Evolutionary conservation across 2,797 vertebrate genomes (phyloP), one percentile per base, ranked within the genome.

Genomic region (Clarias laeviceps): DNA sequence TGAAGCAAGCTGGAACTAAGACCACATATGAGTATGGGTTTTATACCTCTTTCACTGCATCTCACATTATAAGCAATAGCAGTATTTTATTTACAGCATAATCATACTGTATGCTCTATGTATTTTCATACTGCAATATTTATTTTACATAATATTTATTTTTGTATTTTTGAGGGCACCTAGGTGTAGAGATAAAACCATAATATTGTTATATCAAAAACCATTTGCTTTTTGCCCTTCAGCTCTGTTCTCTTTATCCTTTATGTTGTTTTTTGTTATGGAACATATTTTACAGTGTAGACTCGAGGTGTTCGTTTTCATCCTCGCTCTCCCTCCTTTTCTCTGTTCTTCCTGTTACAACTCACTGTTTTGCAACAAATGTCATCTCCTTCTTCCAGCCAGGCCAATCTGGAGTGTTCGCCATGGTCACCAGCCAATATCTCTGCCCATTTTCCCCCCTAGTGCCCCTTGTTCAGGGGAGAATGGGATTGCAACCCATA

Each of bases 361-460:
- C 94, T 95, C 96, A 91, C 94, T 95, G 91, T 94, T 96, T 95
- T 93, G 88, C 91, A 92, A 92, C 94, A 94, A 94, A 91, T 94
- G 91, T 89, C 91, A 94, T 92, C 90, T 89, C 87, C 82, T 91
- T 95, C 94, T 90, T 93, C 90, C 91, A 88, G 93, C 91, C 92
- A 91, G 93, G 93, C 89, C 91, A 94, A 91, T 94, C 94, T 94
- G 87, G 77, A 91, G 91, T 85, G 90, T 96, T 95, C 94, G 91
- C 92, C 91, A 92, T 92, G 91, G 92, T 90, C 89, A 89, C 91
- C 90, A 91, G 88, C 32, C 50, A 90, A 93, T 94, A 94, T 95
- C 91, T 91, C 89, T 92, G 89, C 91, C 92, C 91, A 92, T 93
- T 89, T 87, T 91, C 93, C 91, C 90, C 90, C 90, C 80, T 91